Evolutionary conservation across 2,797 vertebrate genomes (phyloP).

Genomic region (Mallotus villosus): DNA sequence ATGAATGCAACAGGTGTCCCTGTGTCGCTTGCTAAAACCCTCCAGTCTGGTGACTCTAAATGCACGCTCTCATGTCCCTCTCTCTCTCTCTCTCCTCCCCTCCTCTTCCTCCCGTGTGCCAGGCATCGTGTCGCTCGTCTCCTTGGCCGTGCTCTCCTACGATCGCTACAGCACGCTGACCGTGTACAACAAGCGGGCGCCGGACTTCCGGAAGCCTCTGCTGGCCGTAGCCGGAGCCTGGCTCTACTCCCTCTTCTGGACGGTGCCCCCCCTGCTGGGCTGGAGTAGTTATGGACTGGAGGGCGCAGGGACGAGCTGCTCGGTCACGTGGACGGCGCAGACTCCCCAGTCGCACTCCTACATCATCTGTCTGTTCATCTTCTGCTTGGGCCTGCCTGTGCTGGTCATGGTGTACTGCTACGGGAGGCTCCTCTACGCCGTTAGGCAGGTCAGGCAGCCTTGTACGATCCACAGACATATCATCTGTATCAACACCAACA

Average conservation of each 20-base stretch:
- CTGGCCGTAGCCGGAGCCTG: conserved; percentile 73
- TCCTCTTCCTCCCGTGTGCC: background rate
- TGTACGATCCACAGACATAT: too few relatives aligned
- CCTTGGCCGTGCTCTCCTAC: conserved; percentile 76
- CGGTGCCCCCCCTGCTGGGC: conserved; percentile 78
- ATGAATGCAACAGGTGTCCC: too few relatives aligned
- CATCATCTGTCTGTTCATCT: conserved; percentile 80
- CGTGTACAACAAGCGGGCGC: conserved; percentile 66
- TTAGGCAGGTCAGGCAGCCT: conserved; percentile 72
- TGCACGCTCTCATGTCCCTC: background rate
- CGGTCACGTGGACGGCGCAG: conserved; percentile 74
- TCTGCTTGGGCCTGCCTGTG: conserved; percentile 78
- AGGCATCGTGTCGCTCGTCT: conserved; percentile 81
- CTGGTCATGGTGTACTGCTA: conserved; percentile 80
- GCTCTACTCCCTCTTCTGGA: conserved; percentile 81
- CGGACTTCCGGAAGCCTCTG: conserved; percentile 70
- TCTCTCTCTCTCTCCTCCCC: background rate
- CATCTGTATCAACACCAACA: too few relatives aligned
- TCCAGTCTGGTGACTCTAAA: too few relatives aligned
- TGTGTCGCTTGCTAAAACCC: too few relatives aligned
- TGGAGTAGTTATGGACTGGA: conserved; percentile 82
- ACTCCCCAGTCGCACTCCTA: conserved; percentile 68
- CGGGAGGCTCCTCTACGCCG: conserved; percentile 68
- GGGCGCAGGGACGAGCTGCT: conserved; percentile 80
- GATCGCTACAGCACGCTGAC: conserved; percentile 80